These are phyloP conservation scores for Cylloceria caligata DNA, from an alignment of 2,888 invertebrate species.

Conservation along the genomic window DNA sequence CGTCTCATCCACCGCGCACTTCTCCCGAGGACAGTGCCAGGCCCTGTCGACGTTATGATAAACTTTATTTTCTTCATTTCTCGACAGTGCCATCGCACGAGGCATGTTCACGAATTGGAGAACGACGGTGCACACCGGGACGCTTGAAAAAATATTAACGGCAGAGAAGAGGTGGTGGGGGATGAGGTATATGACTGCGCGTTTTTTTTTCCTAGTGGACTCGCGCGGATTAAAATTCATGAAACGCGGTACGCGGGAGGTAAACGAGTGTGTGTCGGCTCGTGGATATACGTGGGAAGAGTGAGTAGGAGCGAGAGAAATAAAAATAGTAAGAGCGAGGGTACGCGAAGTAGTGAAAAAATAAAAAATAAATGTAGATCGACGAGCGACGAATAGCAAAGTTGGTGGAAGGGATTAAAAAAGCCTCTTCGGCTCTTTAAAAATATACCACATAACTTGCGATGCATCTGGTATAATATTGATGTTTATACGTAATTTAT, in stretches of 20 bases:
- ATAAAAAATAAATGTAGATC: constrained; percentile 47
- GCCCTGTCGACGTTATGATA: constrained; percentile 59
- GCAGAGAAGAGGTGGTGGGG: constrained; percentile 47
- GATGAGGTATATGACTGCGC: constrained; percentile 8
- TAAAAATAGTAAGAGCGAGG: constrained; percentile 29
- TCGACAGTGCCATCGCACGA: constrained; percentile 48
- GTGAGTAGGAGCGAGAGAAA: constrained; percentile 14
- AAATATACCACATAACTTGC: not conserved
- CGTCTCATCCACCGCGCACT: constrained; percentile 11
- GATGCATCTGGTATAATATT: not conserved
- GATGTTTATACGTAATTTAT: constrained; percentile 10
- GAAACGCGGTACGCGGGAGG: constrained; percentile 70
- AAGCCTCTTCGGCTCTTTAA: not conserved
- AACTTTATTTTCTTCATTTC: constrained; percentile 77
- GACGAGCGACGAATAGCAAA: constrained; percentile 26
- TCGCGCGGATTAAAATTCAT: constrained; percentile 78
- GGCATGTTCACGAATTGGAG: constrained; percentile 38
- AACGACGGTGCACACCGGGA: constrained; percentile 34
- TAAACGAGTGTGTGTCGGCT: constrained; percentile 46
- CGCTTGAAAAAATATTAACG: constrained; percentile 72
- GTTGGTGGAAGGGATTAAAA: constrained; percentile 20
- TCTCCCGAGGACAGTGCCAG: not conserved
- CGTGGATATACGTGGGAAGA: constrained; percentile 65
- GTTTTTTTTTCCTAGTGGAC: constrained; percentile 59
- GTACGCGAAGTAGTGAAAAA: constrained; percentile 31